phyloP scores from a whole-genome alignment of 2,888 invertebrate species.

The Drosophila limbata region DNA sequence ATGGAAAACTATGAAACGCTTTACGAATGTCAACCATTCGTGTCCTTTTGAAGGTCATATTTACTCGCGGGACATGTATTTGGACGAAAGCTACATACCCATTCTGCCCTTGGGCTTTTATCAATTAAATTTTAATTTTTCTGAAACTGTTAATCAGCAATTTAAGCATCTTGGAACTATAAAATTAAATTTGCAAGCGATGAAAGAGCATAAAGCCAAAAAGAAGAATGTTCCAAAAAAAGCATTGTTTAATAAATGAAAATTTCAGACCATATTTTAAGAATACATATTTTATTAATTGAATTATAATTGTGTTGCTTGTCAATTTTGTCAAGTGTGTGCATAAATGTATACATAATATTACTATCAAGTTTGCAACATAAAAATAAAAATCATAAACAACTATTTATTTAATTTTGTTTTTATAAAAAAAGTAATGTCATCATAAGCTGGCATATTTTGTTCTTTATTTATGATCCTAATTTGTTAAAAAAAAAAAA shows the following conservation, averaged over 20 bases:
- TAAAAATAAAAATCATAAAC: not conserved
- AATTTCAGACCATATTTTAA: not conserved
- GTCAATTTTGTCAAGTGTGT: not conserved
- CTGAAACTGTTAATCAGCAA: not conserved
- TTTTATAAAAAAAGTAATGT: too few relatives aligned
- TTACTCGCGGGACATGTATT: not conserved
- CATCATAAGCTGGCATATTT: too few relatives aligned
- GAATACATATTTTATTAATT: not conserved
- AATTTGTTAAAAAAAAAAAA: not conserved
- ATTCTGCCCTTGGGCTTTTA: not conserved
- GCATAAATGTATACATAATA: not conserved
- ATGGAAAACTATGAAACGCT: not conserved
- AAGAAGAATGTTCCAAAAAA: not conserved
- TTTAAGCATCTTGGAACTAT: not conserved
- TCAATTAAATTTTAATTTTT: not conserved
- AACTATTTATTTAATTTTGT: too few relatives aligned
- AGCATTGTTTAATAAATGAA: too few relatives aligned
- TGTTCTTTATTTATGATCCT: too few relatives aligned
- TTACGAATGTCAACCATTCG: not conserved
- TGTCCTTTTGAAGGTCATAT: not conserved
- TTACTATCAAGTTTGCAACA: not conserved
- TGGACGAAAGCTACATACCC: slow-evolving; percentile 5
- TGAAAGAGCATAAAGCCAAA: not conserved
- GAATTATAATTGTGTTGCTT: too few relatives aligned
- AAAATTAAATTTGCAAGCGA: not conserved